Base-by-base conservation (phyloP, 2,797 vertebrate genomes). In the Centropyge bicolor region DNA sequence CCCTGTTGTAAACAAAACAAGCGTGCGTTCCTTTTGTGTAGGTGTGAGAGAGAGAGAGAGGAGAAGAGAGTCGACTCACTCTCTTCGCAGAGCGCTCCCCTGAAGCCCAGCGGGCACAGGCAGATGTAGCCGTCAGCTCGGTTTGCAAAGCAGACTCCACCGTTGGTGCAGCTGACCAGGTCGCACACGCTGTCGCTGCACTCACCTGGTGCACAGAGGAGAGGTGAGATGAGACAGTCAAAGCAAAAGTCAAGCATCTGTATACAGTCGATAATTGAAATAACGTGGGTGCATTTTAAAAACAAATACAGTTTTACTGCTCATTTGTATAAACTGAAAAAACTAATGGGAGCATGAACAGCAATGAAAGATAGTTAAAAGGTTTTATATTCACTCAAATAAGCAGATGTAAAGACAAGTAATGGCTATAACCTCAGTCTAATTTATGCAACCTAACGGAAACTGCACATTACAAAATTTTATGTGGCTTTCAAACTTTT, bases 31-130 rank as follows among this genome's bases (percentile, higher is more conserved):
- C 22, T 9, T 79, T 16, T 52, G 19, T 66, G 59, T 64, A 20
- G 7, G 49, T 22, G 56, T 17, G 35, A 35, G 3, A 0, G 3
- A 35, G 20, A 31, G 27, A n/a, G n/a, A n/a, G n/a, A 36, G 6
- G 8, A 40, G 70, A 36, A 61, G 6, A 36, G 3, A 56, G 49
- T 70, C 48, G 74, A 92, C 97, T 97, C 91, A 99, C 98, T 96
- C 55, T 98, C 96, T 86, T 98, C 96, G 0, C 98, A 99, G 40
- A 97, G 96, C 5, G 91, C 85, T 38, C 98, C 98, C 88, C 93
- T 96, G 95, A 97, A 99, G 71, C 98, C 98, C 2, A 98, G 96
- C 1, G 96, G 97, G 78, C 98, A 99, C 78, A 99, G 95, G 76
- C 98, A 99, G 83, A 98, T 96, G 89, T 96, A 99, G 20, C 94